These are phyloP conservation scores for Hyperoplus immaculatus DNA, from an alignment of 2,797 vertebrate species.

Conservation along the genomic window DNA sequence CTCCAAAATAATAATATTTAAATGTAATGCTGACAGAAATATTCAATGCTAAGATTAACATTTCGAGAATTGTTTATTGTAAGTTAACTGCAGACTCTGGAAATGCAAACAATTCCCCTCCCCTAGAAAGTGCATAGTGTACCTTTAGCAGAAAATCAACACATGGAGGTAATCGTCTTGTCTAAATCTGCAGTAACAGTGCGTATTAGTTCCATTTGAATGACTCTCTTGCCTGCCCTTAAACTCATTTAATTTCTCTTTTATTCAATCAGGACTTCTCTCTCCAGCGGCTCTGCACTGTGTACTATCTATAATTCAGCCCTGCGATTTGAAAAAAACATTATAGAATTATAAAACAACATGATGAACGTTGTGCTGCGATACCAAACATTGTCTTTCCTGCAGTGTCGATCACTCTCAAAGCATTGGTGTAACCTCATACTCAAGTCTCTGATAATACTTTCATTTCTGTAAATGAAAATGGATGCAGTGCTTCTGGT, in stretches of 20 bases:
- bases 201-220: slow-evolving; percentile 14
- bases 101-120: no score
- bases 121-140: no score
- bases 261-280: slow-evolving; percentile 57
- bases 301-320: slow-evolving; percentile 33
- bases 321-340: slow-evolving; percentile 54
- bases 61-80: no score
- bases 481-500: slow-evolving; percentile 20
- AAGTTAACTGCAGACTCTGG: no score
- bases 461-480: slow-evolving; percentile 17
- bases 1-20: no score
- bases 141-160: background rate
- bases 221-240: slow-evolving; percentile 28
- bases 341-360: slow-evolving; percentile 55
- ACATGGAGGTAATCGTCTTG: background rate
- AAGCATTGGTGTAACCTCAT: slow-evolving; percentile 24
- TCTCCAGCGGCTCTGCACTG: slow-evolving; percentile 42
- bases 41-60: no score
- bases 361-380: slow-evolving; percentile 27
- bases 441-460: slow-evolving; percentile 10
- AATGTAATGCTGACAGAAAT: no score
- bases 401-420: slow-evolving; percentile 26
- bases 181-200: slow-evolving; percentile 10
- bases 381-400: slow-evolving; percentile 31
- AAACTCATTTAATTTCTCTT: slow-evolving; percentile 43